Percentiles rank a stretch among this genome's conserved stretches.
These are phyloP conservation scores for Rhinoraja longicauda DNA, from an alignment of 2,797 vertebrate genomes.

Conservation along the genomic window DNA sequence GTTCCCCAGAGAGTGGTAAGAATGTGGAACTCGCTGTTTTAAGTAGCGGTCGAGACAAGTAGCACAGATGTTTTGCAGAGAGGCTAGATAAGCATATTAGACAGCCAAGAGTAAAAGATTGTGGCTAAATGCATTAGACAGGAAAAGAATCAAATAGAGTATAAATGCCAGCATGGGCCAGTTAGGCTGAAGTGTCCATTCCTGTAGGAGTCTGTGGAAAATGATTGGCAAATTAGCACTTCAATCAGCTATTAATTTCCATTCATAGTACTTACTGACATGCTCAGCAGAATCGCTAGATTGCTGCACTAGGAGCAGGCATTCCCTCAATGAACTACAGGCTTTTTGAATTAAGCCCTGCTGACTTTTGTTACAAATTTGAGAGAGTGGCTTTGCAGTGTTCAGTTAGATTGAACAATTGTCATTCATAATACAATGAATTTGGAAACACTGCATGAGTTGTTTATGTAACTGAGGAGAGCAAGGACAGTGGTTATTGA, in stretches of 20 bases:
- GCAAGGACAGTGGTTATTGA: neutral
- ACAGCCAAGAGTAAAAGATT: no score
- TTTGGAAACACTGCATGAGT: neutral
- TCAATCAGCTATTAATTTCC: neutral
- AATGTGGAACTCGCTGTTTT: no score
- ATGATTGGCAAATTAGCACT: neutral
- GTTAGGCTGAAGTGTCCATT: no score
- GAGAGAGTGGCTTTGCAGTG: neutral
- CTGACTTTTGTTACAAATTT: neutral
- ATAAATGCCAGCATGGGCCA: no score
- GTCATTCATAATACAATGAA: neutral
- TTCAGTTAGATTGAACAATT: constrained; percentile 2
- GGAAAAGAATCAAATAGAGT: no score
- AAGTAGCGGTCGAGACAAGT: no score
- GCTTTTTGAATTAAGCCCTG: neutral
- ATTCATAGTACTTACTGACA: neutral
- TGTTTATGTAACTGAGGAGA: neutral
- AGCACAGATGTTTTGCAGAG: no score
- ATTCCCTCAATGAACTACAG: neutral
- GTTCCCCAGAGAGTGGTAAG: no score
- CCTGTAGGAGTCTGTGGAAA: no score
- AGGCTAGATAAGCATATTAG: no score
- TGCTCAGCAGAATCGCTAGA: neutral
- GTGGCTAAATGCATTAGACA: no score
- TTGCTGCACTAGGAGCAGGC: neutral